Conservation (phyloP, 2,797 vertebrate genomes). For the Discoglossus pictus region DNA sequence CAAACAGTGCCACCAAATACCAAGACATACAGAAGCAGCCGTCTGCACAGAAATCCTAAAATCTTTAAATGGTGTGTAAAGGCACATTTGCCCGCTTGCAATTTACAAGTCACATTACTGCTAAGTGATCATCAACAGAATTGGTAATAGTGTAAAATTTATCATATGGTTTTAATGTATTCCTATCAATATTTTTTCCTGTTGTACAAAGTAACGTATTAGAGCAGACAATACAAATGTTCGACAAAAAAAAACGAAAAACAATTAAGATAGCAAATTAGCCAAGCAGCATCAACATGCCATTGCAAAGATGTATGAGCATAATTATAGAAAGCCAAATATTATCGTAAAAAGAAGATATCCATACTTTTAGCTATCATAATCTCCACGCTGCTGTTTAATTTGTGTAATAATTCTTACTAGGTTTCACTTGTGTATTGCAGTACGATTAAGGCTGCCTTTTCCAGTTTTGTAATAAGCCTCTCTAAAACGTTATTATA, state of each 20-base stretch:
- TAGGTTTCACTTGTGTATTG: conserved; percentile 43
- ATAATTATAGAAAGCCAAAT: conserved; percentile 49
- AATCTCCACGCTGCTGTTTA: conserved; percentile 47
- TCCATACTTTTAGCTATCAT: conserved; percentile 48
- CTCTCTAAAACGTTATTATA: conserved; percentile 40
- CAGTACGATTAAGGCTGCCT: conserved; percentile 45
- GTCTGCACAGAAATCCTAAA: neutral
- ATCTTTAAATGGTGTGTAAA: conserved; percentile 1
- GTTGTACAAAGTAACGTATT: conserved; percentile 21
- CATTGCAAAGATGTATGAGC: conserved; percentile 42
- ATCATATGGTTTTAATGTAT: conserved; percentile 37
- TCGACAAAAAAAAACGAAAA: conserved; percentile 47
- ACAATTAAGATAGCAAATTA: conserved; percentile 51
- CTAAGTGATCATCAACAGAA: conserved; percentile 36
- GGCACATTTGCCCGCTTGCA: conserved; percentile 3
- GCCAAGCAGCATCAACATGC: conserved; percentile 39
- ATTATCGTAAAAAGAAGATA: conserved; percentile 50
- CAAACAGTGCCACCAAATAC: too few species aligned
- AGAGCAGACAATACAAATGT: conserved; percentile 40
- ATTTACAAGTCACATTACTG: neutral
- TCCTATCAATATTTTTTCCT: conserved; percentile 42
- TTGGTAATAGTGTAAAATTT: conserved; percentile 24
- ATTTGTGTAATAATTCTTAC: conserved; percentile 49
- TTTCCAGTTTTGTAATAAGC: conserved; percentile 37
- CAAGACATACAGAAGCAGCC: neutral